phyloP scores from a whole-genome alignment of 2,797 vertebrate species.

The Myotis vivesi region DNA sequence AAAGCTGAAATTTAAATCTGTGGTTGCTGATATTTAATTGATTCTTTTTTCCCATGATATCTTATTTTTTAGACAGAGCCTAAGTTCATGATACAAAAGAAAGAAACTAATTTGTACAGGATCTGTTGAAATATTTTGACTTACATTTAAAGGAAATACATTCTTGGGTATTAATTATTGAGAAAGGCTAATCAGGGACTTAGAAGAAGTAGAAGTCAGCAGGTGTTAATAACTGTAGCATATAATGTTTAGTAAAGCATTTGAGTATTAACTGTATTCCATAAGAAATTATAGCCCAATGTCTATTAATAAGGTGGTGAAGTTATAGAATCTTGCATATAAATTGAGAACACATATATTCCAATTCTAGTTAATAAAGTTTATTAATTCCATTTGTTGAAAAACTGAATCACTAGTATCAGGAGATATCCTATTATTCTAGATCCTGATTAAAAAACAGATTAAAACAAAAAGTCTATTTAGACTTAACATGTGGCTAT shows the following conservation, averaged over 20 bases:
- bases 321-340: neutral
- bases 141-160: constrained; percentile 27
- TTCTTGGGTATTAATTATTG: neutral
- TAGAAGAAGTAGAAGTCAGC: neutral
- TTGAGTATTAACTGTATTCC: neutral
- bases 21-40: neutral
- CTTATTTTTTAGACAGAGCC: neutral
- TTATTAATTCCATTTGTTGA: neutral
- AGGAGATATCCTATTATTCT: neutral
- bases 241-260: neutral
- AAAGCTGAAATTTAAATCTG: neutral
- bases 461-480: neutral
- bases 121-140: constrained; percentile 6
- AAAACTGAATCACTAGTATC: neutral
- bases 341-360: neutral
- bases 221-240: neutral
- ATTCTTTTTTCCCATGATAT: neutral
- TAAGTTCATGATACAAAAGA: neutral
- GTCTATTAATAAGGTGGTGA: neutral
- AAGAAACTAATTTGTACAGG: neutral
- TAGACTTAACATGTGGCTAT: neutral
- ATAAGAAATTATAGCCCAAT: neutral
- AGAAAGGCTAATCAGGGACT: neutral
- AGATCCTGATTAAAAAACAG: constrained; percentile 26
- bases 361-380: neutral